Evolutionary conservation across 2,113 vertebrate species (phyloP).

Genomic region (Cavia aperea): DNA sequence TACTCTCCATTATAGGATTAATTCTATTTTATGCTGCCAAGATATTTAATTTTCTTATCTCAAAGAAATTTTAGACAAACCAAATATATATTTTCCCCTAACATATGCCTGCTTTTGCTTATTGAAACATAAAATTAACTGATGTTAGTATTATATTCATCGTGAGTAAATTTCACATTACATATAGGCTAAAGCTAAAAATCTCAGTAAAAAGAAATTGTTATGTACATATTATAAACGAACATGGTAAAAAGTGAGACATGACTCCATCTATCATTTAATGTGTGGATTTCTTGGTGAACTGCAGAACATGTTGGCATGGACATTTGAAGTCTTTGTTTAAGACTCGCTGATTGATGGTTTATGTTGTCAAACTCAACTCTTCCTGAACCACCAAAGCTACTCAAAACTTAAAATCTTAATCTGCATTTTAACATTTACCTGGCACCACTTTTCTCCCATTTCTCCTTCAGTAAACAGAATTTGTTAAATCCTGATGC

Average conservation of each 20-base stretch:
- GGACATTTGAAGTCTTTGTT: not conserved
- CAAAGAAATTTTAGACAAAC: slow-evolving; percentile 8
- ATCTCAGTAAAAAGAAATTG: not conserved
- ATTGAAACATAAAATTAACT: not conserved
- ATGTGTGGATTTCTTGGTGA: not conserved
- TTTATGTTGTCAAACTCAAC: not conserved
- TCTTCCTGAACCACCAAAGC: not conserved
- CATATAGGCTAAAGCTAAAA: not conserved
- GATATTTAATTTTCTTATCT: not conserved
- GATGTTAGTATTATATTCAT: not conserved
- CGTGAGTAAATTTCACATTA: not conserved
- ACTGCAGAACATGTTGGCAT: not conserved
- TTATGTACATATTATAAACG: not conserved
- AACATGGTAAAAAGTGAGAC: not conserved
- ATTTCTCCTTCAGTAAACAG: not conserved
- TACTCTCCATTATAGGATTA: not conserved
- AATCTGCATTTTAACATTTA: slow-evolving; percentile 13
- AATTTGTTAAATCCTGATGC: not conserved
- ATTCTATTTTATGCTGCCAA: not conserved
- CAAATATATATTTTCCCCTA: slow-evolving; percentile 28
- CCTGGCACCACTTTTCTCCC: not conserved
- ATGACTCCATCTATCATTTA: not conserved
- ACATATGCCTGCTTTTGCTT: not conserved
- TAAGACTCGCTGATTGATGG: not conserved
- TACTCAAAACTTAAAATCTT: not conserved